Evolutionary conservation across 2,113 vertebrate species (phyloP), one percentile per base, ranked within the genome.

Genomic region (Amphiprion ocellaris): DNA sequence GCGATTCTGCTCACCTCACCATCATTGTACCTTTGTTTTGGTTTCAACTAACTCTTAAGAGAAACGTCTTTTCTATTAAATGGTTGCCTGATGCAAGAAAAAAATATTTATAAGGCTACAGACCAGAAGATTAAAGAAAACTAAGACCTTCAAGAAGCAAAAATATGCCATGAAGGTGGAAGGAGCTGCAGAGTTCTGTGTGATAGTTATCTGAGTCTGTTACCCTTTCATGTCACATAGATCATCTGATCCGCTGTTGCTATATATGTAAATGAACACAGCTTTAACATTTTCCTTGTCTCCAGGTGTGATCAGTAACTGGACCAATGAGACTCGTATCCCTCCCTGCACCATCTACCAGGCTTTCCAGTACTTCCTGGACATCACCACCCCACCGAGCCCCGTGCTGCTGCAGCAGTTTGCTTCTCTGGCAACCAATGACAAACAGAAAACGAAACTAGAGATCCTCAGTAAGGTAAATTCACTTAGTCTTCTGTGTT

Each of bases 281-380:
- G 1, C 7, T 76, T 50, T 78, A 15, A 39, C n/a, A 1, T 64
- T 60, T 19, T 67, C 80, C 7, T 66, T 60, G 24, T 67, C 54
- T 58, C 5, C 91, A 99, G 98, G 98, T 28, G 96, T 98, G 28
- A 98, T 99, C 93, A 98, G 97, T 61, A 99, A 99, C 92, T 99
- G 98, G 98, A 97, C 95, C 0, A 94, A 96, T 0, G 97, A 98
- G 91, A 94, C 71, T 49, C 97, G 97, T 21, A 95, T 98, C 80
- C 97, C 98, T 0, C 96, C 97, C 5, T 99, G 98, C 92, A 99
- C 98, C 91, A 96, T 99, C 89, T 96, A 96, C 93, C 98, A 99
- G 90, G 97, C 97, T 49, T 98, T 99, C 89, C 98, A 97, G 89
- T 96, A 96, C 90, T 99, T 98, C 86, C 90, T 99, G 96, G 98